Conservation (phyloP, 2,797 vertebrate species). For the Karalla daura region DNA sequence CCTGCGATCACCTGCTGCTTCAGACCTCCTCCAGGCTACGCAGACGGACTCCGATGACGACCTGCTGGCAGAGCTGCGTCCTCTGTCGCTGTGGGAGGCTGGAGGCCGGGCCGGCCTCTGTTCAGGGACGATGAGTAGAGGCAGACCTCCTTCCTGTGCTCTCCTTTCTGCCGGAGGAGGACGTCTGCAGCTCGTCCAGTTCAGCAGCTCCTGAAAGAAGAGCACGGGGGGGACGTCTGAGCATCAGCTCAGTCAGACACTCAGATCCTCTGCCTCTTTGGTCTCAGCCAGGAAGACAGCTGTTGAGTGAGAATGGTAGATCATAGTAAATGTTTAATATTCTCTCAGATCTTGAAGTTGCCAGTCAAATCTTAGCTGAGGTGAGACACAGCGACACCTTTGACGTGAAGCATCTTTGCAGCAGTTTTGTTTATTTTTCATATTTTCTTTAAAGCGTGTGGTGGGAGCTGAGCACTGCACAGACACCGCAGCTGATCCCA, state of each 20-base stretch:
- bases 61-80: too few relatives aligned
- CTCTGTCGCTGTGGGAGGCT: too few relatives aligned
- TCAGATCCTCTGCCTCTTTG: slow-evolving; percentile 32
- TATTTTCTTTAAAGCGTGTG: slow-evolving; percentile 88
- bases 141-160: slow-evolving; percentile 54
- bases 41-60: too few relatives aligned
- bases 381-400: slow-evolving; percentile 73
- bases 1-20: too few relatives aligned
- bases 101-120: too few relatives aligned
- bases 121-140: slow-evolving; percentile 45
- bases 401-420: slow-evolving; percentile 75
- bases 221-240: slow-evolving; percentile 51
- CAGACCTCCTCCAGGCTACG: too few relatives aligned
- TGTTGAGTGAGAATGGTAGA: slow-evolving; percentile 38
- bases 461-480: slow-evolving; percentile 85
- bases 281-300: slow-evolving; percentile 43
- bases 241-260: slow-evolving; percentile 22
- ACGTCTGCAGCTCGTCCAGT: background rate
- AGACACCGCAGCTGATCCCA: slow-evolving; percentile 84
- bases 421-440: slow-evolving; percentile 86
- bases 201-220: slow-evolving; percentile 22
- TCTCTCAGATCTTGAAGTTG: slow-evolving; percentile 52
- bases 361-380: slow-evolving; percentile 42
- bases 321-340: slow-evolving; percentile 47
- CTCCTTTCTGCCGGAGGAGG: too few relatives aligned